Evolutionary conservation across 64 coral and sea anemone species (phyloP), one percentile per base, ranked within the genome.

Genomic region (Trachythela sp.): DNA sequence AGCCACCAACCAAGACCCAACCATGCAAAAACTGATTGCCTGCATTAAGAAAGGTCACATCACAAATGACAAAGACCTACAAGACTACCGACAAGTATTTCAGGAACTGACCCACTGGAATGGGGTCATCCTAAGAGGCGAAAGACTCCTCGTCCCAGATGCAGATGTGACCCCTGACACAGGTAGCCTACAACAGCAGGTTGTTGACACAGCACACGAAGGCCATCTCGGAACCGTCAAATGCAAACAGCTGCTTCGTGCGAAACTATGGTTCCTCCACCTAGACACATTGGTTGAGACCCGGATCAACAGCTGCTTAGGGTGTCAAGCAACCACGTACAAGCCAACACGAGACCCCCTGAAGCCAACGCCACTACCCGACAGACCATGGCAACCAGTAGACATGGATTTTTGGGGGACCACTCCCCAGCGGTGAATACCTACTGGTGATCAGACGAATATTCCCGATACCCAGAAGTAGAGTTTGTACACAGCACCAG

Each of bases 321-420:
- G 37, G n/a, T 89, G 67, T 39, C 87, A 89, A 40, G 35, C 87
- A 36, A 89, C 87, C n/a, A 80, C 70, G 6, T 89, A 80, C 36
- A 71, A 31, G 48, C 36, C 87, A 8, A 40, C 68, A 77, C 32
- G 87, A 48, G 70, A 71, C 17, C 59, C 70, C 15, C 87, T 87
- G 11, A 22, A 87, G 48, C 86, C 86, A 87, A 87, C 54, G 17
- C 38, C 54, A 18, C 85, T 87, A 13, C 86, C 86, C 33, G 10
- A 70, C 13, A 1, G 48, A 30, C 86, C 58, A 14, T 87, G 86
- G 56, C 58, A 87, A 31, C 54, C 22, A 13, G 54, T 87, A 2
- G 54, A 87, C 86, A 87, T 87, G 86, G 86, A 87, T 34, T 87
- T 87, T 35, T 70, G 33, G 86, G 56, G n/a, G 86, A 22, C 86